Evolutionary conservation across 1,140 invertebrate genomes (phyloP), one percentile per base, ranked within the genome.

Genomic region (Odontomachus brunneus): DNA sequence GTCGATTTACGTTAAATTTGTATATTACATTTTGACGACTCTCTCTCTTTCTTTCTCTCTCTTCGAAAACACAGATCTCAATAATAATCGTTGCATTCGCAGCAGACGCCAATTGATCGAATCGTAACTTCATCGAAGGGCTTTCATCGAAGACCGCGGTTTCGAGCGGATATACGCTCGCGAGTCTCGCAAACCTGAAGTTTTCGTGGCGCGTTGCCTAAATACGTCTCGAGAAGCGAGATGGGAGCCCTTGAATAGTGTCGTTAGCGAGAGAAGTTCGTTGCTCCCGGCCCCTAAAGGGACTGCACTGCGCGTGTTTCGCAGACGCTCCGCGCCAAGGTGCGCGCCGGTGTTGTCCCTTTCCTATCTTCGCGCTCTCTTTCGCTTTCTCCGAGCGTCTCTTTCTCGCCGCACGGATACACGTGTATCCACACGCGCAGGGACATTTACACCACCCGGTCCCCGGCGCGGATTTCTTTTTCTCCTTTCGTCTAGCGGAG

Each of bases 311-410:
- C 59, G 24, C 38, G 63, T 48, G 63, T 49, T 65, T 73, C 57
- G 60, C 48, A 69, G 59, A 59, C 5, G 71, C 24, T 26, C 1
- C 38, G 38, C 2, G 65, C 38, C 59, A 19, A 24, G 65, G 24
- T 29, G 44, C 24, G 38, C 38, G 0, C 26, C 17, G 29, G n/a
- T 11, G 15, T 9, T 53, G 29, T 65, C 73, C 29, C 4, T n/a
- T 15, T 63, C 9, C 17, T 24, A 67, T 89, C 74, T 85, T 78
- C 73, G 69, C 75, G 85, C 65, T 60, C 53, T 17, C n/a, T 29
- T 9, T 26, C 44, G 2, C 29, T 67, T 26, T 22, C 24, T 17
- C 17, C 12, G 62, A 4, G 29, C 38, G 78, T 17, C 57, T 75
- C 67, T 81, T 73, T 87, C 65, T 72, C 60, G 62, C 82, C 71